phyloP scores from a whole-genome alignment of 1,140 invertebrate species.

The Leptinotarsa undecemlineata region DNA sequence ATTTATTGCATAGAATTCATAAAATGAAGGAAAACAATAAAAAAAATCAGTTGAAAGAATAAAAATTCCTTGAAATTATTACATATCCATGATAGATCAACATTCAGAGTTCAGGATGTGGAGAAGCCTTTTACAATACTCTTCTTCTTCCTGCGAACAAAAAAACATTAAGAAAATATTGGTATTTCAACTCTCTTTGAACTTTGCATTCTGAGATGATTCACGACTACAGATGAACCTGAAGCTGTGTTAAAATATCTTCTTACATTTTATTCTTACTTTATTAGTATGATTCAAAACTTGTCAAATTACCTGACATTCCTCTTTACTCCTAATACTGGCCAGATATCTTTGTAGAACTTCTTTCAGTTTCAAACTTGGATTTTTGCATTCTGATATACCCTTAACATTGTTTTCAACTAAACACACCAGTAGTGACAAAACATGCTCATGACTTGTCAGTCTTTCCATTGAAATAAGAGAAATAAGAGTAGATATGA shows the following conservation, averaged over 20 bases:
- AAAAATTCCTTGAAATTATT: no score
- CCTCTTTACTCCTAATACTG: conserved; percentile 39
- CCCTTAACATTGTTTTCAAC: conserved; percentile 45
- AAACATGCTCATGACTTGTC: conserved; percentile 48
- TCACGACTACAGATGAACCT: no score
- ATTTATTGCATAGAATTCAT: no score
- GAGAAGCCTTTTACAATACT: conserved; percentile 28
- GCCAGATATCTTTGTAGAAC: conserved; percentile 42
- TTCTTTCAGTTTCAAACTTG: conserved; percentile 41
- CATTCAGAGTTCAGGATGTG: conserved; percentile 18
- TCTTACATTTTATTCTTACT: no score
- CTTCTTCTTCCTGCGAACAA: conserved; percentile 31
- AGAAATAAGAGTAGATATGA: conserved; percentile 43
- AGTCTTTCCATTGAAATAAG: conserved; percentile 42
- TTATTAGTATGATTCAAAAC: no score
- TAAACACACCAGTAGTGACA: conserved; percentile 42
- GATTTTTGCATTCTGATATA: conserved; percentile 42
- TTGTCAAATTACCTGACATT: conserved; percentile 35
- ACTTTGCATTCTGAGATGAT: no score
- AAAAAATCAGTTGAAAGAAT: no score
- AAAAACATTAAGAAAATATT: background rate
- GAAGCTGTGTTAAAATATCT: no score
- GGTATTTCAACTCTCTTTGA: no score
- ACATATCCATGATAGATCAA: background rate
- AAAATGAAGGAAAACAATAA: no score